Conservation (phyloP, 2,888 invertebrate species). For the Ophion ellenae region DNA sequence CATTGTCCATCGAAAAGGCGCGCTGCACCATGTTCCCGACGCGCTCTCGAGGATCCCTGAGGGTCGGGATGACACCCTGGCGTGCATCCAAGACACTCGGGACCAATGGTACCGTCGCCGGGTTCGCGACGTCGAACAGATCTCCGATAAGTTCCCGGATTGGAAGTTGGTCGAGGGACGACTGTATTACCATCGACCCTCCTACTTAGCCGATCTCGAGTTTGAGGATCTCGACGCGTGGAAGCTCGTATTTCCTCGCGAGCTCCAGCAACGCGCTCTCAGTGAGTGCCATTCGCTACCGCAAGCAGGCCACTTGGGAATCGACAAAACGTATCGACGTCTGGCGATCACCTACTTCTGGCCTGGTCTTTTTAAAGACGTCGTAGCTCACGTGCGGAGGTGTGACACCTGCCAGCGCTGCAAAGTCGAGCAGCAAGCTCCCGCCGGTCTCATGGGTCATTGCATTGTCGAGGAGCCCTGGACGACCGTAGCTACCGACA, state of each 20-base stretch:
- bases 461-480: slow-evolving; percentile 52
- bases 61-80: background rate
- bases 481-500: slow-evolving; percentile 56
- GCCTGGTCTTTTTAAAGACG: background rate
- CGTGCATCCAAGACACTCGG: no score
- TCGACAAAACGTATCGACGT: slow-evolving; percentile 23
- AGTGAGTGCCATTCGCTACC: background rate
- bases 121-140: background rate
- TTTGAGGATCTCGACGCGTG: slow-evolving; percentile 20
- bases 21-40: slow-evolving; percentile 57
- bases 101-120: no score
- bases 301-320: slow-evolving; percentile 64
- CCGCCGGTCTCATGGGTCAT: slow-evolving; percentile 26
- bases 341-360: slow-evolving; percentile 60
- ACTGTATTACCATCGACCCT: slow-evolving; percentile 36
- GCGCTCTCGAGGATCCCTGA: slow-evolving; percentile 44
- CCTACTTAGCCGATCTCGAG: background rate
- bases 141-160: no score
- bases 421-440: slow-evolving; percentile 4
- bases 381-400: slow-evolving; percentile 32
- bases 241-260: slow-evolving; percentile 61
- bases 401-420: slow-evolving; percentile 42
- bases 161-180: background rate
- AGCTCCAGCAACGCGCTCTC: slow-evolving; percentile 4
- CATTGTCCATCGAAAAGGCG: background rate